These are phyloP conservation scores for Listronotus oregonensis DNA, from an alignment of 1,140 invertebrate species.

Conservation along the genomic window DNA sequence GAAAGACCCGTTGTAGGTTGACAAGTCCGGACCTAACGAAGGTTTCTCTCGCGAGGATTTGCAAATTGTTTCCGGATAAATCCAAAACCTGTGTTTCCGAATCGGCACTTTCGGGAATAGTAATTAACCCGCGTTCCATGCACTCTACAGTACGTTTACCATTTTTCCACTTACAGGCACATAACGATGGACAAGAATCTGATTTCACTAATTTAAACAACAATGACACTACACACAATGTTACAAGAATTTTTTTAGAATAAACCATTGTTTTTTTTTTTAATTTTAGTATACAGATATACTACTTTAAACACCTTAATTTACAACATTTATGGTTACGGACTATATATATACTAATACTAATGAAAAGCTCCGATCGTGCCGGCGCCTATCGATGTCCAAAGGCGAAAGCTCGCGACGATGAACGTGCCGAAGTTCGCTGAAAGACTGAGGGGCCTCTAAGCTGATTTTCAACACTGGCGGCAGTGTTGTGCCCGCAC, in stretches of 20 bases:
- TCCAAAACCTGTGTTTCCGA: constrained; percentile 88
- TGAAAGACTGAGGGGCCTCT: constrained; percentile 21
- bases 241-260: neutral
- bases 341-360: no score
- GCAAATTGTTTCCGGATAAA: constrained; percentile 83
- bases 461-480: constrained; percentile 33
- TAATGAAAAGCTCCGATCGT: constrained; percentile 1
- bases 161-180: constrained; percentile 90
- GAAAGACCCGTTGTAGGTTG: constrained; percentile 84
- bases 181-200: constrained; percentile 74
- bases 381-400: neutral
- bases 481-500: constrained; percentile 35
- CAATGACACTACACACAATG: neutral
- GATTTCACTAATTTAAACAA: neutral
- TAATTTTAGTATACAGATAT: neutral
- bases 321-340: neutral
- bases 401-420: neutral
- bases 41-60: constrained; percentile 77
- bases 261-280: neutral
- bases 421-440: constrained; percentile 10
- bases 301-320: neutral
- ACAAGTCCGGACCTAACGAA: constrained; percentile 79
- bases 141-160: constrained; percentile 91
- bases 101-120: constrained; percentile 81
- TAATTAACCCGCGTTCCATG: constrained; percentile 76